phyloP scores from a whole-genome alignment of 2,113 vertebrate genomes.

The Leucoraja erinaceus region DNA sequence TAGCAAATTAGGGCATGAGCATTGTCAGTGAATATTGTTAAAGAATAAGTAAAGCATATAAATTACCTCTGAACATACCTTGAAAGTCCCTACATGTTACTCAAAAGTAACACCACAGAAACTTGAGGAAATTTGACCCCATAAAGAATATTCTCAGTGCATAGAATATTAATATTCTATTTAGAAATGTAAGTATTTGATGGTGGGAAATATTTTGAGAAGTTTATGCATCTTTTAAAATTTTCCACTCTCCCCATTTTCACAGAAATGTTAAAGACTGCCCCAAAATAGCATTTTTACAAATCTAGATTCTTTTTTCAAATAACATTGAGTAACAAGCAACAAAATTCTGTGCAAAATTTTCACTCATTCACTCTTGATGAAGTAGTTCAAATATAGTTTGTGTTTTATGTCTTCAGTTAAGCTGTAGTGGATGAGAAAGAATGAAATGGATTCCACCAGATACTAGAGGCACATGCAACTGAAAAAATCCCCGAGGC shows the following conservation, averaged over 20 bases:
- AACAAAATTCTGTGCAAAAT: background rate
- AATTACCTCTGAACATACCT: background rate
- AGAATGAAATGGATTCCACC: background rate
- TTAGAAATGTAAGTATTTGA: background rate
- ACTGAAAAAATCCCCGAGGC: background rate
- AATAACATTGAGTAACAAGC: too few relatives aligned
- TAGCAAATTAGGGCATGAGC: background rate
- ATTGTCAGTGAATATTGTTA: background rate
- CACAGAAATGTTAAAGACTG: background rate
- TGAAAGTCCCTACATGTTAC: background rate
- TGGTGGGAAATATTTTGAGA: background rate
- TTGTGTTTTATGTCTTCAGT: background rate
- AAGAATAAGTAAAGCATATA: background rate
- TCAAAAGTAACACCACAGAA: background rate
- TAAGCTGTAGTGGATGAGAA: background rate
- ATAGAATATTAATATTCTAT: too few relatives aligned
- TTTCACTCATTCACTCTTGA: slow-evolving; percentile 25
- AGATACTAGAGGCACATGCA: background rate
- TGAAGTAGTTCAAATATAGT: background rate
- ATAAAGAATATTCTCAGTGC: too few relatives aligned
- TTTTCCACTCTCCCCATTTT: background rate
- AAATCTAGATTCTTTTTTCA: background rate
- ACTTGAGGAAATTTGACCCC: background rate
- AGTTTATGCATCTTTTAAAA: background rate
- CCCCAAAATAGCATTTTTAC: background rate